Percentiles rank a stretch among this genome's conserved stretches.
These are phyloP conservation scores for Lucifuga dentata DNA, from an alignment of 2,113 vertebrate genomes.

Conservation along the genomic window DNA sequence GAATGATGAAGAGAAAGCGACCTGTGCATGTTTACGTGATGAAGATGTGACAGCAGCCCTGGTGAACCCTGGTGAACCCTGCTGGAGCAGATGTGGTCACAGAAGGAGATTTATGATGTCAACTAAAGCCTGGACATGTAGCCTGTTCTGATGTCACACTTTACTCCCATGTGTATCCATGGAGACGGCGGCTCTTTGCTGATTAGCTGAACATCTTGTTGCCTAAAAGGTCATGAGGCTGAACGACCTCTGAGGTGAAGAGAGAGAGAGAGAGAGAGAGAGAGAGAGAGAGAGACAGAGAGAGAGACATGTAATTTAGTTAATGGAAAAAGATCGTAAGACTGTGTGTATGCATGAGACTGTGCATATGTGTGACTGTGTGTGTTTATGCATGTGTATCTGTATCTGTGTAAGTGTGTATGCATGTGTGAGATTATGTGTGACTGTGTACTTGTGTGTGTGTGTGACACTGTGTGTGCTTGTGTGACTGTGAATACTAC, in stretches of 20 bases:
- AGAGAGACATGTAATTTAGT: slow-evolving; percentile 60
- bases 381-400: slow-evolving; percentile 4
- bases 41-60: slow-evolving; percentile 10
- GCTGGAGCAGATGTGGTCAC: slow-evolving; percentile 46
- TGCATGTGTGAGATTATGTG: too few species aligned
- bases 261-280: too few species aligned
- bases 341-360: slow-evolving; percentile 1
- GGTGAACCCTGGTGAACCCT: background rate
- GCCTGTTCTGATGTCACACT: slow-evolving; percentile 53
- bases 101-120: slow-evolving; percentile 22
- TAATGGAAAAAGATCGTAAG: slow-evolving; percentile 66
- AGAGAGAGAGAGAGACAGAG: too few species aligned
- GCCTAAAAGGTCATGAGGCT: slow-evolving; percentile 64
- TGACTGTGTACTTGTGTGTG: too few species aligned
- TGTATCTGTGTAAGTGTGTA: too few species aligned
- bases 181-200: slow-evolving; percentile 60
- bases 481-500: too few species aligned
- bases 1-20: too few species aligned
- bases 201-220: slow-evolving; percentile 75
- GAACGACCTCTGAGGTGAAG: slow-evolving; percentile 71
- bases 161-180: slow-evolving; percentile 59
- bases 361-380: slow-evolving; percentile 8
- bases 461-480: too few species aligned
- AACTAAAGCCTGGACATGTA: too few species aligned
- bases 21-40: too few species aligned